Base-by-base conservation (phyloP, 2,113 vertebrate genomes). In the Alaudala cheleensis region DNA sequence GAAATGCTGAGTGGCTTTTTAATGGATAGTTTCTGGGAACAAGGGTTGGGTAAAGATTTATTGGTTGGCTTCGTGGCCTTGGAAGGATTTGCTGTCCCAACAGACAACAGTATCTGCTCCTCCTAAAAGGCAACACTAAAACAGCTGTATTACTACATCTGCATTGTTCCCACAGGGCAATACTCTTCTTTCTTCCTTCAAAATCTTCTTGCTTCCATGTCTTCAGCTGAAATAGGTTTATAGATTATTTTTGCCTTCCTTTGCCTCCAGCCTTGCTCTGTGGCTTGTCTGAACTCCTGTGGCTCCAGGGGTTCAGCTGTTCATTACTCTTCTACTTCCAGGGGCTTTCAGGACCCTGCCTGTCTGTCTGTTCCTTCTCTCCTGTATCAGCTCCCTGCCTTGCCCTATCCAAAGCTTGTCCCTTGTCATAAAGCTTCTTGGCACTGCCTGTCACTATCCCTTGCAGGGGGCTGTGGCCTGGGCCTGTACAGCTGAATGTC, bases 231-330 rank as follows among this genome's bases (percentile, higher is more conserved):
- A 74, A 58, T 47, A 42, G 62, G 12, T 45, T 67, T 79, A 47
- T 3, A 29, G 74, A 25, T 77, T 22, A 31, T 37, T 73, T 80
- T 77, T 81, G 34, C 76, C 47, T 77, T 34, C 39, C 34, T 69
- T 44, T 44, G 29, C 54, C 40, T 70, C 45, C 10, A 37, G 47
- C 34, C 70, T 88, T 54, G 44, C 61, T 66, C 49, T 14, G 21
- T 74, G 60, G 42, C 26, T 66, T 62, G 50, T 39, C 45, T 2
- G 1, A 86, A 21, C 29, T 53, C 33, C 10, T 6, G 34, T 9
- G 14, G 47, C 37, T 84, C 37, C 9, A 1, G 44, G 0, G 0
- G 20, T 50, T 84, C 51, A 47, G 40, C 49, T 53, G 6, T 70
- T 90, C 57, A 31, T 70, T 17, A n/a, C 34, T 57, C 26, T 64